Percentiles rank a stretch among this genome's conserved stretches.
Evolutionary conservation across 2,797 vertebrate genomes (phyloP).

Genomic region (Oryzias sinensis): DNA sequence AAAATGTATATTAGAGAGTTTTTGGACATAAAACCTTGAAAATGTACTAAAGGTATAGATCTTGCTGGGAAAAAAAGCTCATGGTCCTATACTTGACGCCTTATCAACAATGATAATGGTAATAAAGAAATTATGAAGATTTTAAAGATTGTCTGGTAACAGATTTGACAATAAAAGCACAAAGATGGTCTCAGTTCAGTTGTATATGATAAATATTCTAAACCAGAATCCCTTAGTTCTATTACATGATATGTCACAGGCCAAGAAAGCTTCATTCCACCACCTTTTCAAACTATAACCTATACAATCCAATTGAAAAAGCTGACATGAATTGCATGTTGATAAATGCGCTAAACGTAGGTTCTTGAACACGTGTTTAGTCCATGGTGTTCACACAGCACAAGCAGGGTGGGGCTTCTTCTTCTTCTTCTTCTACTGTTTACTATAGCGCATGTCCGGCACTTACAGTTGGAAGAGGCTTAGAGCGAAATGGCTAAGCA

Average conservation of each 20-base stretch:
- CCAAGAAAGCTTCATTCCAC: conserved; percentile 57
- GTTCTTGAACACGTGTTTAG: no score
- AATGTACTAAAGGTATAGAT: conserved; percentile 40
- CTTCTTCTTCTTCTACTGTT: no score
- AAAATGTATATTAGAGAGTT: conserved; percentile 30
- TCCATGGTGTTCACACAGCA: no score
- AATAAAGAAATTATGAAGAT: conserved; percentile 63
- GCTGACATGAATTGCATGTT: conserved; percentile 34
- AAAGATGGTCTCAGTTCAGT: conserved; percentile 48
- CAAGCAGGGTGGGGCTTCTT: no score
- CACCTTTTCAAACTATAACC: conserved; percentile 61
- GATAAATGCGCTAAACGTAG: no score
- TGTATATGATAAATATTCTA: conserved; percentile 52
- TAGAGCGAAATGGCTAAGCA: no score
- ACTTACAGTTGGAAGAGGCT: no score
- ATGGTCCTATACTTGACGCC: conserved; percentile 37
- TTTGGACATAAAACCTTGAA: conserved; percentile 32
- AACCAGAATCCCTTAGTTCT: conserved; percentile 59
- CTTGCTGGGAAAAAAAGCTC: conserved; percentile 25
- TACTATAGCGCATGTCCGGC: no score
- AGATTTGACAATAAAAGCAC: conserved; percentile 60
- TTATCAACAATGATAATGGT: conserved; percentile 63
- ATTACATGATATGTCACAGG: conserved; percentile 55
- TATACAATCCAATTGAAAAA: conserved; percentile 66
- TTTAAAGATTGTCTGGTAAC: conserved; percentile 55